Evolutionary conservation across 2,797 vertebrate species (phyloP).

Genomic region (Astyanax mexicanus): DNA sequence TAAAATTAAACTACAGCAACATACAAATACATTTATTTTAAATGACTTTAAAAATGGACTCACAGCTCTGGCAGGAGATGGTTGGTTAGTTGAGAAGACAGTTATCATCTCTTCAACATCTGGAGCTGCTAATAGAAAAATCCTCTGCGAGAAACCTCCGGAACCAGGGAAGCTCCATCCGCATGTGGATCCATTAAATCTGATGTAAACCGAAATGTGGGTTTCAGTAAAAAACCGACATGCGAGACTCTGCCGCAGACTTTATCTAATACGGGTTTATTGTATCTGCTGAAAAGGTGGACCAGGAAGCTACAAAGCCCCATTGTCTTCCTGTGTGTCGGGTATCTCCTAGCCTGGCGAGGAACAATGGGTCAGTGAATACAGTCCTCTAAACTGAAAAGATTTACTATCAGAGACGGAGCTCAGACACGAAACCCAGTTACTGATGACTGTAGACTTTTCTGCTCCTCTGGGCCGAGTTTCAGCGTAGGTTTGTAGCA

Average conservation of each 20-base stretch:
- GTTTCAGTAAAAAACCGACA: no score
- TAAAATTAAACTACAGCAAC: no score
- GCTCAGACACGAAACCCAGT: no score
- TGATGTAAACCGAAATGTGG: no score
- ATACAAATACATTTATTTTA: no score
- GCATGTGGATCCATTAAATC: not conserved
- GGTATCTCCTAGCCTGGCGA: not conserved
- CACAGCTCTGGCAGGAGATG: not conserved
- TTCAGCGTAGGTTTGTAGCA: not conserved
- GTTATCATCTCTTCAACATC: not conserved
- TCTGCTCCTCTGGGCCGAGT: not conserved
- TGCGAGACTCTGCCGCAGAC: not conserved
- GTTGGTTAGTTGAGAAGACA: not conserved
- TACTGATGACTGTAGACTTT: no score
- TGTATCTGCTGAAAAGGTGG: not conserved
- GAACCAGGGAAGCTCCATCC: not conserved
- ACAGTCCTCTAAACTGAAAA: not conserved
- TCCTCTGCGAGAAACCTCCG: not conserved
- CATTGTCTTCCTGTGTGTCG: not conserved
- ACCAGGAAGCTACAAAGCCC: not conserved
- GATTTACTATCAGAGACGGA: not conserved
- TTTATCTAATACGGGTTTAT: not conserved
- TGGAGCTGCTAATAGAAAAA: not conserved
- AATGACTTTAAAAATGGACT: not conserved
- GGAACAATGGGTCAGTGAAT: not conserved